phyloP scores from a whole-genome alignment of 2,797 vertebrate genomes.

The Sebastes reedi region DNA sequence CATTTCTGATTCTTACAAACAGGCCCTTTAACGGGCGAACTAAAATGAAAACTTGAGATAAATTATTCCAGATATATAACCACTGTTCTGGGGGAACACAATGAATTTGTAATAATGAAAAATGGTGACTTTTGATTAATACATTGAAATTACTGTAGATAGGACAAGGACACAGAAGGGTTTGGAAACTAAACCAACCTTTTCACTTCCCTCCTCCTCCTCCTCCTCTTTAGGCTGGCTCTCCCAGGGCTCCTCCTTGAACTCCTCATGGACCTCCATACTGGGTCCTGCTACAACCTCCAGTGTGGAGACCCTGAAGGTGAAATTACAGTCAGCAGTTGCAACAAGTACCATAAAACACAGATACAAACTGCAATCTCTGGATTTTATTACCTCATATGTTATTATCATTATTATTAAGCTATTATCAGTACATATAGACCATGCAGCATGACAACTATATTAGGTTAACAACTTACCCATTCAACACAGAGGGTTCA shows the following conservation, averaged over 20 bases:
- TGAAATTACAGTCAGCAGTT: not conserved
- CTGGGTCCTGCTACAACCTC: not conserved
- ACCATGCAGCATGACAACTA: not conserved
- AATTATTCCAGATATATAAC: no score
- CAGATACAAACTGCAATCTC: not conserved
- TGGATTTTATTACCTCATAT: not conserved
- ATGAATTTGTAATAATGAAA: not conserved
- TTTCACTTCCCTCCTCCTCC: conserved; percentile 50
- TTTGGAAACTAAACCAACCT: conserved; percentile 65
- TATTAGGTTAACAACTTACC: conserved; percentile 43
- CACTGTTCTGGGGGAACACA: not conserved
- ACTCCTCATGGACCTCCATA: conserved; percentile 53
- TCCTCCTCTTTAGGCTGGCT: conserved; percentile 65
- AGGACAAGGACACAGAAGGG: not conserved
- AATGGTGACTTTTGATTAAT: not conserved
- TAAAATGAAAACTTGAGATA: not conserved
- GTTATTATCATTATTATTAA: not conserved
- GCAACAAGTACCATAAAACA: not conserved
- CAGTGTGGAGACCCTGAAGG: not conserved
- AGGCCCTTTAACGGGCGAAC: no score
- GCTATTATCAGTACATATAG: not conserved
- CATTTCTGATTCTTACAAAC: no score
- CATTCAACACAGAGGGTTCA: conserved; percentile 43
- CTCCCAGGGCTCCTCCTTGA: conserved; percentile 32
- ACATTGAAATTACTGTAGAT: not conserved